Conservation (phyloP, 2,113 vertebrate species). For the Syngnathus floridae region DNA sequence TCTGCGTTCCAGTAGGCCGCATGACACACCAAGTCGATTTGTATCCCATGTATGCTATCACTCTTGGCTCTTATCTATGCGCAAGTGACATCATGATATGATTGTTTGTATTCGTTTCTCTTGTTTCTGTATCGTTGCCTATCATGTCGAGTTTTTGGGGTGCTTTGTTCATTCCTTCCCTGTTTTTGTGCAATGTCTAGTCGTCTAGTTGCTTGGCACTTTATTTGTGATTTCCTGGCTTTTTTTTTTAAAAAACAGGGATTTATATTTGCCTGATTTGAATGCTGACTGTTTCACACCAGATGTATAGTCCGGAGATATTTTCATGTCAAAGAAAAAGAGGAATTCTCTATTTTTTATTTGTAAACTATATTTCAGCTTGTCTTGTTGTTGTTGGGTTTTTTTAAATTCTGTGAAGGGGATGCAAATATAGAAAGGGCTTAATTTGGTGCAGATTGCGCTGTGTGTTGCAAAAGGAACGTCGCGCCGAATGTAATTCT, state of each 20-base stretch:
- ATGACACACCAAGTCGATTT: slow-evolving; percentile 36
- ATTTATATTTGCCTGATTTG: slow-evolving; percentile 65
- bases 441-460: slow-evolving; percentile 63
- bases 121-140: slow-evolving; percentile 16
- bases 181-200: slow-evolving; percentile 49
- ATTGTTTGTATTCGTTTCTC: slow-evolving; percentile 28
- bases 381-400: slow-evolving; percentile 24
- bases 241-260: slow-evolving; percentile 42
- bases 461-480: slow-evolving; percentile 48
- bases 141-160: slow-evolving; percentile 38
- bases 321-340: slow-evolving; percentile 60
- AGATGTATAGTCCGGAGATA: slow-evolving; percentile 46
- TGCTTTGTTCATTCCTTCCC: not conserved
- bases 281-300: slow-evolving; percentile 68
- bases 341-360: slow-evolving; percentile 59
- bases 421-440: slow-evolving; percentile 71
- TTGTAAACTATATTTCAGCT: slow-evolving; percentile 54
- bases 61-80: slow-evolving; percentile 30
- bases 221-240: slow-evolving; percentile 63
- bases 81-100: slow-evolving; percentile 24
- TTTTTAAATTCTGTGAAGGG: slow-evolving; percentile 36
- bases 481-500: slow-evolving; percentile 50
- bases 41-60: slow-evolving; percentile 28
- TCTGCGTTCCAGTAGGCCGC: slow-evolving; percentile 41
- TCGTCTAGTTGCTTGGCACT: slow-evolving; percentile 65